Evolutionary conservation across 2,888 invertebrate genomes (phyloP).

Genomic region (Zele albiditarsus): DNA sequence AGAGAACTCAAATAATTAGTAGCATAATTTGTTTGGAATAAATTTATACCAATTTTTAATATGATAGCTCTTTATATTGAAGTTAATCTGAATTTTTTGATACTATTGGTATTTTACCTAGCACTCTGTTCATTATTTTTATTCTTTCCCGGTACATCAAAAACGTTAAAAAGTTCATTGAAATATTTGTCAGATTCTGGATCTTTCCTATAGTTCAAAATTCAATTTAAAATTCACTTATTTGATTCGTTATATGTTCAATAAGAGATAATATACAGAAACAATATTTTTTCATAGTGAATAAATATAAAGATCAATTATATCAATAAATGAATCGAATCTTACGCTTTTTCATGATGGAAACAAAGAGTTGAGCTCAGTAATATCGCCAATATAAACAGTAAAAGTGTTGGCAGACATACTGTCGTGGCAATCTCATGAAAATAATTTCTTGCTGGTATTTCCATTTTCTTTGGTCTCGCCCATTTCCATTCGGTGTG

Average conservation of each 20-base stretch:
- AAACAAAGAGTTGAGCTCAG: conserved; percentile 84
- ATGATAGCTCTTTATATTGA: background rate
- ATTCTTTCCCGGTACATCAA: conserved; percentile 41
- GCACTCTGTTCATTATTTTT: conserved; percentile 23
- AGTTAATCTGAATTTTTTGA: background rate
- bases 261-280: background rate
- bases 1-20: conserved; percentile 9
- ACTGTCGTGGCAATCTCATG: conserved; percentile 82
- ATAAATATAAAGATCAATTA: background rate
- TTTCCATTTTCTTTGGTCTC: conserved; percentile 76
- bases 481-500: conserved; percentile 76
- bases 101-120: conserved; percentile 18
- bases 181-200: conserved; percentile 66
- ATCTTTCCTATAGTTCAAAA: conserved; percentile 61
- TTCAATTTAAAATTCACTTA: conserved; percentile 41
- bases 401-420: conserved; percentile 80
- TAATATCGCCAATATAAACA: conserved; percentile 79
- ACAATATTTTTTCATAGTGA: background rate
- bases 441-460: conserved; percentile 82
- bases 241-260: background rate
- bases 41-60: background rate
- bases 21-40: background rate
- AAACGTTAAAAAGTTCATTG: conserved; percentile 66
- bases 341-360: conserved; percentile 86
- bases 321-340: background rate